Conservation (phyloP, 2,113 vertebrate species). For the Oncorhynchus gorbuscha region DNA sequence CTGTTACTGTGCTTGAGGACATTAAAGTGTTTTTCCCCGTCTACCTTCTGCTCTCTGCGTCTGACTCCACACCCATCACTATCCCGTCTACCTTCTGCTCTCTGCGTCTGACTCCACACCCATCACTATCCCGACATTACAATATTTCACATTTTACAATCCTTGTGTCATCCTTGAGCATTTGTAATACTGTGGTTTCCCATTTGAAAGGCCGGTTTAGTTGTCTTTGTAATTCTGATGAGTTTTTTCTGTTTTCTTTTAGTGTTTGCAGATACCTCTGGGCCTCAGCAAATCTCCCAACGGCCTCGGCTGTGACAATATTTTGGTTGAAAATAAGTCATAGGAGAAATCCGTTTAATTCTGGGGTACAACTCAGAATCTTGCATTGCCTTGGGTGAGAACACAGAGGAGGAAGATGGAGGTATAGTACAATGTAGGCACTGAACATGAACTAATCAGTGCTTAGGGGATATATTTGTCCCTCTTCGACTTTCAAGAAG, state of each 20-base stretch:
- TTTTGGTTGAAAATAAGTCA: slow-evolving; percentile 43
- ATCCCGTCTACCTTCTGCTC: too few species aligned
- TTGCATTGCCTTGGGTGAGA: slow-evolving; percentile 62
- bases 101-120: too few species aligned
- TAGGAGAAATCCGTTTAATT: slow-evolving; percentile 47
- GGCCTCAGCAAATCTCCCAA: slow-evolving; percentile 42
- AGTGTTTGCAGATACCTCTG: slow-evolving; percentile 32
- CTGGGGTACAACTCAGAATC: slow-evolving; percentile 55
- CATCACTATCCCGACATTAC: too few species aligned
- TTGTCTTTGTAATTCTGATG: slow-evolving; percentile 27
- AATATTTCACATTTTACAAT: background rate
- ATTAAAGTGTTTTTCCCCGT: too few species aligned
- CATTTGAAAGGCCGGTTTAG: slow-evolving; percentile 1
- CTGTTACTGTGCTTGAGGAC: too few species aligned
- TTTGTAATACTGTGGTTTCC: slow-evolving; percentile 3
- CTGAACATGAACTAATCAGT: slow-evolving; percentile 72
- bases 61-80: too few species aligned
- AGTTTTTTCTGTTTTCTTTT: slow-evolving; percentile 16
- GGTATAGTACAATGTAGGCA: slow-evolving; percentile 53
- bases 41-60: too few species aligned
- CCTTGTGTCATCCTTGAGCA: background rate
- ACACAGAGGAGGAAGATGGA: slow-evolving; percentile 55
- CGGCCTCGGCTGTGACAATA: slow-evolving; percentile 50
- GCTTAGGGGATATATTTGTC: slow-evolving; percentile 61
- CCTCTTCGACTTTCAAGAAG: slow-evolving; percentile 70